Evolutionary conservation across 2,888 invertebrate genomes (phyloP).

Genomic region (Gasteruption jaculator): DNA sequence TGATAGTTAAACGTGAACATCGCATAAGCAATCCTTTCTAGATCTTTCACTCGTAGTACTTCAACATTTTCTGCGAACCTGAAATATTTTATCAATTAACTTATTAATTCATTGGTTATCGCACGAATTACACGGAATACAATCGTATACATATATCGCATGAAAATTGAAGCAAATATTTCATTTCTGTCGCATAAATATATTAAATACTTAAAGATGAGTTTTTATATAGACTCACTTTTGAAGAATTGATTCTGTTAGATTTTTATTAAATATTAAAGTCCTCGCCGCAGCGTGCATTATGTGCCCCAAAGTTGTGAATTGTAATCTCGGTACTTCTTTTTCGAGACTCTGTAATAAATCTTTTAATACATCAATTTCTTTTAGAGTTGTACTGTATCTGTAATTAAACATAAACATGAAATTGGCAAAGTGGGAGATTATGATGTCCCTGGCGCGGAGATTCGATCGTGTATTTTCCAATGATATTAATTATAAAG

Average conservation of each 20-base stretch:
- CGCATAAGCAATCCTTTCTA: conserved; percentile 66
- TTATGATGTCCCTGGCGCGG: too few species aligned
- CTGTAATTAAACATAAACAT: conserved; percentile 23
- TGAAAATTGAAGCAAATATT: too few species aligned
- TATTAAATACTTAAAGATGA: conserved; percentile 2
- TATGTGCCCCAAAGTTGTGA: conserved; percentile 63
- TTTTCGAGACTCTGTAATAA: conserved; percentile 32
- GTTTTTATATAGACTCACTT: conserved; percentile 29
- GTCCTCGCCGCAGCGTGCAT: conserved; percentile 60
- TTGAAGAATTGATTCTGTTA: conserved; percentile 55
- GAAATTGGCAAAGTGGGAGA: not conserved
- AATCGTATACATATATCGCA: too few species aligned
- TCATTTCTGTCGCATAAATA: too few species aligned
- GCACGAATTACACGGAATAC: not conserved
- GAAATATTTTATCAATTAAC: conserved; percentile 7
- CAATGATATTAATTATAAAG: too few species aligned
- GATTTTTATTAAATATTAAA: conserved; percentile 51
- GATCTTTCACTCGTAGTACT: conserved; percentile 64
- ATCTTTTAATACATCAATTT: not conserved
- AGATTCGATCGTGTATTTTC: too few species aligned
- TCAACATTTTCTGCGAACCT: conserved; percentile 54
- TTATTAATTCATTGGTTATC: conserved; percentile 2
- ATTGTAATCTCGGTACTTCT: conserved; percentile 59
- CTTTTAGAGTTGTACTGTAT: conserved; percentile 19
- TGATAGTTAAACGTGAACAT: conserved; percentile 61